These are phyloP conservation scores for Globicephala melas DNA, from an alignment of 2,113 vertebrate genomes.

Conservation along the genomic window DNA sequence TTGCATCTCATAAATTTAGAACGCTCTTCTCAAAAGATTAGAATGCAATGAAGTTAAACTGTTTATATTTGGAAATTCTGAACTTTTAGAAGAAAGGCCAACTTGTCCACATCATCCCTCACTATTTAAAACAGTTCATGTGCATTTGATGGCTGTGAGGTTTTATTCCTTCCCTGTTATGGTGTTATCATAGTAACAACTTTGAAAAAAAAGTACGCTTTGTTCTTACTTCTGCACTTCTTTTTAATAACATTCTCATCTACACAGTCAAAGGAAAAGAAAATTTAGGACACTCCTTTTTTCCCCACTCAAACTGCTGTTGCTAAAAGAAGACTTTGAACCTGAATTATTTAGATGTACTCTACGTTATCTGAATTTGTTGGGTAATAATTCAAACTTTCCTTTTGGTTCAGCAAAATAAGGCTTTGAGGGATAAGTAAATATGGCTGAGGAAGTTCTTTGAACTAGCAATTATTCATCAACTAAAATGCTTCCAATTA, in stretches of 20 bases:
- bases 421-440: neutral
- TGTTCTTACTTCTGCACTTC: neutral
- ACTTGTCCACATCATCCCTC: neutral
- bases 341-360: neutral
- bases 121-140: neutral
- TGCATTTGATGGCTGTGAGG: neutral
- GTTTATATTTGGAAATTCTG: slow-evolving; percentile 3
- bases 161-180: neutral
- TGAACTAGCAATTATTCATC: neutral
- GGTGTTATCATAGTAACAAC: neutral
- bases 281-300: neutral
- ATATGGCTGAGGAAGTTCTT: neutral
- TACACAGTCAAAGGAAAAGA: neutral
- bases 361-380: neutral
- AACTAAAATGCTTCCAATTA: neutral
- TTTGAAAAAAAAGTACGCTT: neutral
- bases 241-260: neutral
- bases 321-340: neutral
- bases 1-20: slow-evolving; percentile 21
- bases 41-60: slow-evolving; percentile 18
- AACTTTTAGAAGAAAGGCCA: slow-evolving; percentile 18
- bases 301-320: neutral
- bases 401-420: neutral
- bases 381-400: neutral
- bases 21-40: neutral